phyloP scores from a whole-genome alignment of 2,113 vertebrate species.

The Zingel zingel region DNA sequence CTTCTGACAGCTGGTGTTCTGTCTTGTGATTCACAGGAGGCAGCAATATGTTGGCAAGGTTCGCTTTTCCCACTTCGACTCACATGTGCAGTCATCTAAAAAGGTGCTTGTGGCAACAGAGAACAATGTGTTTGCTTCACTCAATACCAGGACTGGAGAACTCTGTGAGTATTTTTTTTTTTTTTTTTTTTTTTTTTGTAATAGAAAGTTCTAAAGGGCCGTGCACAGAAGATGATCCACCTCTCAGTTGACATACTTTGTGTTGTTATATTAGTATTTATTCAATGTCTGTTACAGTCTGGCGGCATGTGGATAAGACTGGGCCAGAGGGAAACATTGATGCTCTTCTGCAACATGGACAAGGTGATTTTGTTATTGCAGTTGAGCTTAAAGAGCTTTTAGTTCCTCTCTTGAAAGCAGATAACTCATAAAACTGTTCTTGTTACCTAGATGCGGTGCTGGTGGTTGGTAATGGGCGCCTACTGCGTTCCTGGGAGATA shows the following conservation, averaged over 20 bases:
- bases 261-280: not conserved
- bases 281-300: slow-evolving; percentile 83
- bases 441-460: slow-evolving; percentile 89
- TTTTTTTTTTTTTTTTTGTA: not conserved
- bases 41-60: slow-evolving; percentile 96
- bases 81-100: slow-evolving; percentile 91
- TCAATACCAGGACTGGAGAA: slow-evolving; percentile 93
- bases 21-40: slow-evolving; percentile 83
- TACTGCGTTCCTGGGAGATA: slow-evolving; percentile 96
- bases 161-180: slow-evolving; percentile 87
- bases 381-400: not conserved
- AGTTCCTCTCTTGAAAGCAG: not conserved
- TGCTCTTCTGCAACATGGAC: slow-evolving; percentile 89
- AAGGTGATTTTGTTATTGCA: slow-evolving; percentile 83
- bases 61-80: slow-evolving; percentile 91
- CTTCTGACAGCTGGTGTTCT: not conserved
- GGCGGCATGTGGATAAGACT: slow-evolving; percentile 95
- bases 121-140: slow-evolving; percentile 92
- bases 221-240: not conserved
- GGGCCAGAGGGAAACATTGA: slow-evolving; percentile 91
- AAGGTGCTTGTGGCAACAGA: slow-evolving; percentile 94
- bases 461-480: slow-evolving; percentile 88
- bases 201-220: not conserved
- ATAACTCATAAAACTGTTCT: not conserved
- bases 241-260: not conserved